Evolutionary conservation across 2,113 vertebrate genomes (phyloP), one percentile per base, ranked within the genome.

Genomic region (Hucho hucho): DNA sequence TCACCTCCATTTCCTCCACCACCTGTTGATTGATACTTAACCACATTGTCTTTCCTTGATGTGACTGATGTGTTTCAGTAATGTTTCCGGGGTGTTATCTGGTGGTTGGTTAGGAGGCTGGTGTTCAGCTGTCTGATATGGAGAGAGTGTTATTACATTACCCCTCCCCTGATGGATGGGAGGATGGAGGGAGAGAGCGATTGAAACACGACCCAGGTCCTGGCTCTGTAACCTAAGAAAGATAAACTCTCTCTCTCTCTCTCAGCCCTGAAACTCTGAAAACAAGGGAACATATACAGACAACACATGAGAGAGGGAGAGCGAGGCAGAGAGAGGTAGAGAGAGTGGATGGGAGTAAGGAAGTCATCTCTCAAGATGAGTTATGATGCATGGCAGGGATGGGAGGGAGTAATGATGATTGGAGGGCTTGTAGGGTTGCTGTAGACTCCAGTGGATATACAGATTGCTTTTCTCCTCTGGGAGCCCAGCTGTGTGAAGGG

Each of bases 321-420:
- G 70, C 6, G 25, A 26, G 25, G 25, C 1, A 29, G 70, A 5
- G 29, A 5, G 37, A 43, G 37, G 37, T 12, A 12, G 37, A 11
- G 37, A 2, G 37, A 43, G 37, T 29, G 49, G 24, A 24, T 5
- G 9, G 20, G 68, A 16, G 25, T 69, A 28, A 58, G 66, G 72
- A 64, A 70, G 46, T 49, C 32, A 72, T 49, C 47, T 72, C 14
- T 76, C 69, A 63, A 25, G 72, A 49, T 13, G 26, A 49, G 63
- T 63, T 53, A 58, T 53, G 43, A 24, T n/a, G 47, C 6, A 13
- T 63, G 49, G 53, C 26, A n/a, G 18, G 24, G n/a, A 28, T 56
- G 2, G 29, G 65, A 7, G 37, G 43, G 68, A 12, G 68, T 37
- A 20, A 56, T 70, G 24, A n/a, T 49, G 69, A 56, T 65, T 29